Conservation (phyloP, 2,797 vertebrate genomes). For the Acanthornis magna region DNA sequence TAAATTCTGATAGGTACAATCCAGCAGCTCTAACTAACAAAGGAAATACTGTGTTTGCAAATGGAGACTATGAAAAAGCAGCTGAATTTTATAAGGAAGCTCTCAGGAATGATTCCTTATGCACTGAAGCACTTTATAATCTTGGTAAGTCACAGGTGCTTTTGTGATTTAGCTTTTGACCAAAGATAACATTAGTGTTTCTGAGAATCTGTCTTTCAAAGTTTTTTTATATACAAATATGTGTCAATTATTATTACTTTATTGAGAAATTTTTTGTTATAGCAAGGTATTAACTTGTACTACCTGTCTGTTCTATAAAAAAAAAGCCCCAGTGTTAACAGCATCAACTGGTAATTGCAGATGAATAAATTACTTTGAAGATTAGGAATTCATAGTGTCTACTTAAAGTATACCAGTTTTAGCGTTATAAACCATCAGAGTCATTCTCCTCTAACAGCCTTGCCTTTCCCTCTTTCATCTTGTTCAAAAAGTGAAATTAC, state of each 20-base stretch:
- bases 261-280: neutral
- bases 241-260: neutral
- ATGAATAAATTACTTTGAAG: neutral
- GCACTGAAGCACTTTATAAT: slow-evolving; percentile 96
- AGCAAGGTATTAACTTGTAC: neutral
- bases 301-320: neutral
- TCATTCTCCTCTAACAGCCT: neutral
- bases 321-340: neutral
- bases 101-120: slow-evolving; percentile 94
- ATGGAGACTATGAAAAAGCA: slow-evolving; percentile 90
- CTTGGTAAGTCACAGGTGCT: slow-evolving; percentile 79
- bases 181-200: neutral
- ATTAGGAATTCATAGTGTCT: neutral
- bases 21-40: slow-evolving; percentile 95
- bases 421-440: neutral
- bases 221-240: neutral
- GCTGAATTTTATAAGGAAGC: slow-evolving; percentile 96
- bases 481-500: neutral
- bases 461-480: neutral
- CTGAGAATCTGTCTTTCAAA: neutral
- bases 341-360: neutral
- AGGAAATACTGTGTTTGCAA: slow-evolving; percentile 90
- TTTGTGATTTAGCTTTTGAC: neutral
- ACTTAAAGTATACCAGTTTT: neutral
- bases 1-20: slow-evolving; percentile 93